Percentiles rank a stretch among this genome's conserved stretches.
Conservation (phyloP, 2,888 invertebrate species). For the Conistra vaccinii region DNA sequence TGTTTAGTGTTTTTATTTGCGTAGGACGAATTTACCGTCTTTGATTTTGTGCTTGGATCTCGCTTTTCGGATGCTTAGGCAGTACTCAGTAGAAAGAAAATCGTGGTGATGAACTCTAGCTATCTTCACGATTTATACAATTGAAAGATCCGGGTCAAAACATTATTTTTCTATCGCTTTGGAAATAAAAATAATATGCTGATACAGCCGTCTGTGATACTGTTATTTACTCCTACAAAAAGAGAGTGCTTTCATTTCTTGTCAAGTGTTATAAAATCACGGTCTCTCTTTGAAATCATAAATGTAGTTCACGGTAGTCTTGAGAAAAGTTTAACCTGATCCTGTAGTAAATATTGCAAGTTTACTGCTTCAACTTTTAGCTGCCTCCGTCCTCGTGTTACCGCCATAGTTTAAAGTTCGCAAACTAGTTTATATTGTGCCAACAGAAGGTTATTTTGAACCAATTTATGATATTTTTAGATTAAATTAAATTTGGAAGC, state of each 20-base stretch:
- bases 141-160: no score
- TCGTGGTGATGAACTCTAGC: neutral
- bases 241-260: neutral
- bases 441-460: conserved; percentile 33
- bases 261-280: neutral
- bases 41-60: neutral
- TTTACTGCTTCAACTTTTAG: conserved; percentile 49
- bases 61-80: neutral
- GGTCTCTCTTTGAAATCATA: neutral
- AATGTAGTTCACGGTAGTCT: conserved; percentile 14
- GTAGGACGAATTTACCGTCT: neutral
- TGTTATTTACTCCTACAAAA: neutral
- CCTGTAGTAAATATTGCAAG: conserved; percentile 40
- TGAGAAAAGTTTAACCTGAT: conserved; percentile 17
- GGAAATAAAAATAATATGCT: neutral
- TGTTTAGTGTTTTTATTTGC: neutral
- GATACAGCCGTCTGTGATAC: neutral
- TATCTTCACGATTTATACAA: neutral
- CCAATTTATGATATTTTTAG: conserved; percentile 10
- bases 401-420: conserved; percentile 51
- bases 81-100: neutral
- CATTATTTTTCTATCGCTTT: neutral
- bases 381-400: conserved; percentile 20
- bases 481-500: neutral
- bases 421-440: conserved; percentile 47